Conservation (phyloP, 2,888 invertebrate genomes). For the Yponomeuta evonymella region DNA sequence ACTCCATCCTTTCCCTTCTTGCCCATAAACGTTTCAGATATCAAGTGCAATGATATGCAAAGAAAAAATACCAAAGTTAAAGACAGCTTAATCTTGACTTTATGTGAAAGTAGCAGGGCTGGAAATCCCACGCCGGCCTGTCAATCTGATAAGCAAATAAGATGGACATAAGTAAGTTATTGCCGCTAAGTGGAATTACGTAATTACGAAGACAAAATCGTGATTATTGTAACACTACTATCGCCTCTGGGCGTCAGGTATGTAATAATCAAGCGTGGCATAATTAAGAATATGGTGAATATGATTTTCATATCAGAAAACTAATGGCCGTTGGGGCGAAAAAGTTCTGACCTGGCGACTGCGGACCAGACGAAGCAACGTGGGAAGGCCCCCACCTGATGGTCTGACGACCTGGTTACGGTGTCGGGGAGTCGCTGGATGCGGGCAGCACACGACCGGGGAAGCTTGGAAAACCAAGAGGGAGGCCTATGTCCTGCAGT, state of each 20-base stretch:
- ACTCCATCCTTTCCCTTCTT: slow-evolving; percentile 13
- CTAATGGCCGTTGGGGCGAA: too few relatives aligned
- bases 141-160: slow-evolving; percentile 6
- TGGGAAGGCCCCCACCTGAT: too few relatives aligned
- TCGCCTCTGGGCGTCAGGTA: not conserved
- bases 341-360: too few relatives aligned
- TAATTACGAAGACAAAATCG: slow-evolving; percentile 5
- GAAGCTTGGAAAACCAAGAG: too few relatives aligned
- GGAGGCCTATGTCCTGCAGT: too few relatives aligned
- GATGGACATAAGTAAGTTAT: slow-evolving; percentile 4
- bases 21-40: slow-evolving; percentile 14
- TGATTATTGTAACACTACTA: slow-evolving; percentile 7
- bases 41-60: slow-evolving; percentile 9
- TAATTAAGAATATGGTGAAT: too few relatives aligned
- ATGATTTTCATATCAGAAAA: too few relatives aligned
- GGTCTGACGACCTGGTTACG: too few relatives aligned
- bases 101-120: not conserved
- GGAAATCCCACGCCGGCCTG: not conserved
- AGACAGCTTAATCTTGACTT: slow-evolving; percentile 5
- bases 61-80: not conserved
- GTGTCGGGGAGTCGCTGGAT: too few relatives aligned
- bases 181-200: not conserved
- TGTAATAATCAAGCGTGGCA: too few relatives aligned
- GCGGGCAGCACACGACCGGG: too few relatives aligned
- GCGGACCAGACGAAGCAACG: too few relatives aligned